Evolutionary conservation across 2,888 invertebrate species (phyloP).

Genomic region (Catocala nupta): DNA sequence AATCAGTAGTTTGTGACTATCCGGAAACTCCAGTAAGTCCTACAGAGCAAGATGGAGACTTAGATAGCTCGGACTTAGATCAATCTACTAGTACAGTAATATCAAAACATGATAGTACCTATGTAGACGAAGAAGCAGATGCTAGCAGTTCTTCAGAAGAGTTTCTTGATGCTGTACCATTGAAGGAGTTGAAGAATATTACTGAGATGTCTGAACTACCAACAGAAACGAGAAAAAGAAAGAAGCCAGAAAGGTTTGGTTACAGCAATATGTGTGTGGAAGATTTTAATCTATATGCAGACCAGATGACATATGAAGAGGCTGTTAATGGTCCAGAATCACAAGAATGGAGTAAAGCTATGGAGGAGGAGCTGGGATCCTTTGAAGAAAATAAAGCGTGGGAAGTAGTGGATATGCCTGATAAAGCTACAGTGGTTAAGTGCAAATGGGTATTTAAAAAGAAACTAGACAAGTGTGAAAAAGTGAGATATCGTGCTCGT

Average conservation of each 20-base stretch:
- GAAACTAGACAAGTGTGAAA: neutral
- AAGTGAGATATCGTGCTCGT: slow-evolving; percentile 8
- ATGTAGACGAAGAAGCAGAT: too few species aligned
- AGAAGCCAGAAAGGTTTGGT: slow-evolving; percentile 3
- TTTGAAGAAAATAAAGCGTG: slow-evolving; percentile 44
- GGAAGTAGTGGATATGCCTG: slow-evolving; percentile 34
- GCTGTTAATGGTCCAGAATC: slow-evolving; percentile 31
- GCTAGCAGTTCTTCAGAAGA: neutral
- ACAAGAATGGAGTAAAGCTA: slow-evolving; percentile 33
- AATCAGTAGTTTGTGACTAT: neutral
- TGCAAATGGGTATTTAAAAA: slow-evolving; percentile 41
- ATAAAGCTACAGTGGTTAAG: slow-evolving; percentile 28
- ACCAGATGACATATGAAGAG: slow-evolving; percentile 1
- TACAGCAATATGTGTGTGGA: slow-evolving; percentile 4
- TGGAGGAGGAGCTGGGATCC: slow-evolving; percentile 34
- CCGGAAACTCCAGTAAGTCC: fast-evolving
- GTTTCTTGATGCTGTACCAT: neutral
- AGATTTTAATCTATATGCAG: neutral
- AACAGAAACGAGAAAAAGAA: neutral
- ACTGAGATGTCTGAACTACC: neutral
- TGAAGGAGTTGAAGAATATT: neutral
- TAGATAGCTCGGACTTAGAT: neutral
- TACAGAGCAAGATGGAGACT: neutral
- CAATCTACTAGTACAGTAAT: too few species aligned
- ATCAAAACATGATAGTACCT: too few species aligned